These are phyloP conservation scores for Eulemur rufifrons DNA, from an alignment of 2,113 vertebrate species.

Conservation along the genomic window DNA sequence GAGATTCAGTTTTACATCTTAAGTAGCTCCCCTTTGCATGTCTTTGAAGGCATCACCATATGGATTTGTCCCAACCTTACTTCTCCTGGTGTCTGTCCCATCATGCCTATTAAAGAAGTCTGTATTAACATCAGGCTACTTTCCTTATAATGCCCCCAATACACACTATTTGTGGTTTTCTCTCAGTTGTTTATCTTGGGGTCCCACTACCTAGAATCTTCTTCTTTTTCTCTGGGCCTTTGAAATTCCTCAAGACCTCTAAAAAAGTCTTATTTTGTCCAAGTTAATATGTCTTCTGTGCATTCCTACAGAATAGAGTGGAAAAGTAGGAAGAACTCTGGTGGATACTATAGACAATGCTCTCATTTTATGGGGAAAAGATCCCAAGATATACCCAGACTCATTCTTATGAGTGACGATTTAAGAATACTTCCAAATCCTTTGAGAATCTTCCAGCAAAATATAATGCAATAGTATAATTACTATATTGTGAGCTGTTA, in stretches of 20 bases:
- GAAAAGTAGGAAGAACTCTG: background rate
- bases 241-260: background rate
- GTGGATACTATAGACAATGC: background rate
- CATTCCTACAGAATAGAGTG: background rate
- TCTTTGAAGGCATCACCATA: background rate
- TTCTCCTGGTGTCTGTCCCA: background rate
- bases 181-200: background rate
- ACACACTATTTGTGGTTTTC: background rate
- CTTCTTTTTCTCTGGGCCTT: background rate
- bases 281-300: background rate
- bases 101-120: background rate
- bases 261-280: background rate
- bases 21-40: background rate
- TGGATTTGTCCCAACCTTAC: background rate
- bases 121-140: background rate
- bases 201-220: background rate
- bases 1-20: background rate
- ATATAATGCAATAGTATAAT: background rate
- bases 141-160: background rate
- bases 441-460: background rate
- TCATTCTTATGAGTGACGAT: background rate
- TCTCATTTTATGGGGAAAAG: background rate
- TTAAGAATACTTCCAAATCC: background rate
- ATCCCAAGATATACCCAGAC: background rate
- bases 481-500: background rate